phyloP scores from a whole-genome alignment of 1,140 invertebrate genomes.

The Zophobas morio region DNA sequence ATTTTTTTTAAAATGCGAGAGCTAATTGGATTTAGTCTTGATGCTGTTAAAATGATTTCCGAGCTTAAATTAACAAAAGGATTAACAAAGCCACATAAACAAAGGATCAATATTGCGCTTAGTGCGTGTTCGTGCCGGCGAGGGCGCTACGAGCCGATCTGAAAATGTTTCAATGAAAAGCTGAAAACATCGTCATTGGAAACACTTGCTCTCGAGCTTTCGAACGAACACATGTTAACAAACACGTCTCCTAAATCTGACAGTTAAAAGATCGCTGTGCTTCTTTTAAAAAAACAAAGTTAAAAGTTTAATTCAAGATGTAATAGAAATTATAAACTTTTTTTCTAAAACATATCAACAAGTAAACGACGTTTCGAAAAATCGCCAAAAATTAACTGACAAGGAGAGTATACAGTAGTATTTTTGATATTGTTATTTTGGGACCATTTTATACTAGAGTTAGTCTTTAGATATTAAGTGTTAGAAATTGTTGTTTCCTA shows the following conservation, averaged over 20 bases:
- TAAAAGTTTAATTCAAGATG: constrained; percentile 46
- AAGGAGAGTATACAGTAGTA: constrained; percentile 60
- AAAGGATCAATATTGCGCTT: constrained; percentile 38
- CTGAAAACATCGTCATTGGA: constrained; percentile 46
- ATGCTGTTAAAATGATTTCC: constrained; percentile 5
- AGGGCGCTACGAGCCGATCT: constrained; percentile 27
- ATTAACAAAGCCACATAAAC: constrained; percentile 18
- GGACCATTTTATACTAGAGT: constrained; percentile 56
- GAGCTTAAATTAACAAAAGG: constrained; percentile 1
- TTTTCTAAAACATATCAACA: constrained; percentile 48
- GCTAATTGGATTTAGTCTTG: constrained; percentile 8
- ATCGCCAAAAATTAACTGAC: constrained; percentile 38
- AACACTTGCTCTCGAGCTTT: constrained; percentile 50
- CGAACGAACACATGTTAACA: constrained; percentile 50
- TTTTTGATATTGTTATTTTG: constrained; percentile 63
- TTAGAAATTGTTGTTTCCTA: constrained; percentile 58
- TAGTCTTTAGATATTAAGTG: constrained; percentile 54
- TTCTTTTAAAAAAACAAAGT: constrained; percentile 32
- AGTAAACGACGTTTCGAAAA: constrained; percentile 43
- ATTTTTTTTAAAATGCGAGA: not conserved
- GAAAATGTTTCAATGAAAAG: constrained; percentile 42
- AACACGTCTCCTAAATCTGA: constrained; percentile 37
- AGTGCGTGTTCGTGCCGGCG: constrained; percentile 17
- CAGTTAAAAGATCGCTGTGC: constrained; percentile 51
- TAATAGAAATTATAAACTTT: constrained; percentile 37